These are phyloP conservation scores for Micrasema minimum DNA, from an alignment of 1,140 invertebrate genomes.

Conservation along the genomic window DNA sequence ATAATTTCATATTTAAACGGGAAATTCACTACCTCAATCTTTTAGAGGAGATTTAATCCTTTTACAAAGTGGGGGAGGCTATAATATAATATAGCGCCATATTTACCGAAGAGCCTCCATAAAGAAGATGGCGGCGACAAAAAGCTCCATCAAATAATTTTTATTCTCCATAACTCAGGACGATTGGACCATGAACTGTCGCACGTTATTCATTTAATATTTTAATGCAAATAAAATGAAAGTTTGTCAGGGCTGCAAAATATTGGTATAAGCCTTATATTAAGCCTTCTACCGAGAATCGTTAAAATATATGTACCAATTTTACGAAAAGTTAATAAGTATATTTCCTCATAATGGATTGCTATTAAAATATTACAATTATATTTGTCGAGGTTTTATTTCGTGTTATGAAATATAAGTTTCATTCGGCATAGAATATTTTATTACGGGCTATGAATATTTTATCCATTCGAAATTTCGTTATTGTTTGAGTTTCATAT, in stretches of 20 bases:
- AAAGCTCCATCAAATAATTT: constrained; percentile 10
- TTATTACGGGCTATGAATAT: no score
- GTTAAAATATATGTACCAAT: neutral
- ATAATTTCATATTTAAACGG: no score
- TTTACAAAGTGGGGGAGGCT: constrained; percentile 1
- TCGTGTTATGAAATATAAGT: no score
- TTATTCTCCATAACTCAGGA: constrained; percentile 21
- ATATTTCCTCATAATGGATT: no score
- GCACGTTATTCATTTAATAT: constrained; percentile 32
- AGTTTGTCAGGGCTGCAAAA: constrained; percentile 14
- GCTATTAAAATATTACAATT: no score
- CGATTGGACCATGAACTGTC: neutral
- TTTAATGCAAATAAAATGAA: constrained; percentile 8
- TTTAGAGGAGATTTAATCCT: constrained; percentile 6
- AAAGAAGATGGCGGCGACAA: constrained; percentile 25
- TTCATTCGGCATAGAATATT: no score
- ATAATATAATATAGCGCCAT: constrained; percentile 26
- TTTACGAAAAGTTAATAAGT: no score
- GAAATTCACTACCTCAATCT: no score
- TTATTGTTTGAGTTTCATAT: no score
- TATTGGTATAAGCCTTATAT: neutral
- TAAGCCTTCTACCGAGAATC: neutral
- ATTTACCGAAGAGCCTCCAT: constrained; percentile 15
- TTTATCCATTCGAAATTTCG: no score
- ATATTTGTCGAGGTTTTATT: no score